Conservation (phyloP, 2,888 invertebrate genomes). For the Ormia ochracea region DNA sequence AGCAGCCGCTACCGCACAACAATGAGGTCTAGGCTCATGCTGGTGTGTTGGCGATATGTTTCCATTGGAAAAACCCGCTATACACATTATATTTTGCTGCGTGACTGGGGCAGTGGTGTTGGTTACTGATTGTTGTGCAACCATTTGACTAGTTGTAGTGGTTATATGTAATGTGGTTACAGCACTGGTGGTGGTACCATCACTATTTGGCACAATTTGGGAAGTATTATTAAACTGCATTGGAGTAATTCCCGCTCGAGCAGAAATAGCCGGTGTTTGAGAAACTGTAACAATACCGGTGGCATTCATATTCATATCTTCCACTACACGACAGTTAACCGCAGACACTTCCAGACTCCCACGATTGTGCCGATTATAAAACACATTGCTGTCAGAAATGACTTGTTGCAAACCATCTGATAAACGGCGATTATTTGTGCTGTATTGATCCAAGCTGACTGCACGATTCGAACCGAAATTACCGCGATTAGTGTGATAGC, state of each 20-base stretch:
- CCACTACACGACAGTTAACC: conserved; percentile 59
- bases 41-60: conserved; percentile 70
- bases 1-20: conserved; percentile 64
- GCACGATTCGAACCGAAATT: conserved; percentile 77
- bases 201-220: conserved; percentile 65
- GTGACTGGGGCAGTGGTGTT: conserved; percentile 54
- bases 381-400: conserved; percentile 77
- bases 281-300: conserved; percentile 58
- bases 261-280: conserved; percentile 18
- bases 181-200: conserved; percentile 48
- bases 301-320: conserved; percentile 70
- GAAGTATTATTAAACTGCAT: conserved; percentile 59
- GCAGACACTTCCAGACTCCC: conserved; percentile 67
- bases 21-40: conserved; percentile 57
- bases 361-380: conserved; percentile 75
- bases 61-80: conserved; percentile 68
- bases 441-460: conserved; percentile 77
- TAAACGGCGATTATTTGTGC: conserved; percentile 75
- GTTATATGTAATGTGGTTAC: conserved; percentile 26
- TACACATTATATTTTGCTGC: conserved; percentile 54
- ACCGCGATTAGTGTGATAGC: conserved; percentile 75
- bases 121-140: conserved; percentile 26
- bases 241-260: conserved; percentile 41
- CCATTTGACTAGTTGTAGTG: conserved; percentile 35
- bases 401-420: conserved; percentile 77